Percentiles rank a stretch among this genome's conserved stretches.
Evolutionary conservation across 1,140 invertebrate genomes (phyloP).

Genomic region (Bombus impatiens): DNA sequence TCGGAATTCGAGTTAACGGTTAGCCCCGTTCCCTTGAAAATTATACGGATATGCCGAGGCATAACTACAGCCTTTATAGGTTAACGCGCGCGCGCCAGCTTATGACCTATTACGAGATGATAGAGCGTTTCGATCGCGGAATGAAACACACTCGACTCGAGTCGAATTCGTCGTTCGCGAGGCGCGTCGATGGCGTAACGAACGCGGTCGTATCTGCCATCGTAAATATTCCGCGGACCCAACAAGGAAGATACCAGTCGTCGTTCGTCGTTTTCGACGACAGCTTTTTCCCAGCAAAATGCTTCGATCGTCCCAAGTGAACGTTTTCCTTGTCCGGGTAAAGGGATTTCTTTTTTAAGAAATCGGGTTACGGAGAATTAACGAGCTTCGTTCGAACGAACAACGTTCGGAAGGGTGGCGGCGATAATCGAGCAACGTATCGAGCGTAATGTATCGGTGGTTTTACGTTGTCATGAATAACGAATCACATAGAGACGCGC

Average conservation of each 20-base stretch:
- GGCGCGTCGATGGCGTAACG: slow-evolving; percentile 42
- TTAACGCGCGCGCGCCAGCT: not conserved
- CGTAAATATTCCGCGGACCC: slow-evolving; percentile 19
- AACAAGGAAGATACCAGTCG: not conserved
- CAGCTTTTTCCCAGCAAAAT: not conserved
- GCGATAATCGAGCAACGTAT: slow-evolving; percentile 11
- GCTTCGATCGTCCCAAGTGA: not conserved
- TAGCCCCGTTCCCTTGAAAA: not conserved
- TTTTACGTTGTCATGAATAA: slow-evolving; percentile 16
- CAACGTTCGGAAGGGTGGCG: not conserved
- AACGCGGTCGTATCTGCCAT: slow-evolving; percentile 8
- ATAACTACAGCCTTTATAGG: not conserved
- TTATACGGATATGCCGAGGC: not conserved
- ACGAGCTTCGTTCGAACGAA: not conserved
- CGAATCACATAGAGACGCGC: slow-evolving; percentile 3
- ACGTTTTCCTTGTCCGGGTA: not conserved
- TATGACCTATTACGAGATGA: slow-evolving; percentile 31
- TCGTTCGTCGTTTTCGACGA: not conserved
- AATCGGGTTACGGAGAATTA: not conserved
- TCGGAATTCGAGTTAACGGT: not conserved
- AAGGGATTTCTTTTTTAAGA: too few species aligned
- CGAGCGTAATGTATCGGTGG: not conserved
- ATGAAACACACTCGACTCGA: slow-evolving; percentile 40
- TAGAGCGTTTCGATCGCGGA: slow-evolving; percentile 39
- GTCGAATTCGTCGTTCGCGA: slow-evolving; percentile 61